These are phyloP conservation scores for Syngnathus rostellatus DNA, from an alignment of 2,797 vertebrate species.

Conservation along the genomic window DNA sequence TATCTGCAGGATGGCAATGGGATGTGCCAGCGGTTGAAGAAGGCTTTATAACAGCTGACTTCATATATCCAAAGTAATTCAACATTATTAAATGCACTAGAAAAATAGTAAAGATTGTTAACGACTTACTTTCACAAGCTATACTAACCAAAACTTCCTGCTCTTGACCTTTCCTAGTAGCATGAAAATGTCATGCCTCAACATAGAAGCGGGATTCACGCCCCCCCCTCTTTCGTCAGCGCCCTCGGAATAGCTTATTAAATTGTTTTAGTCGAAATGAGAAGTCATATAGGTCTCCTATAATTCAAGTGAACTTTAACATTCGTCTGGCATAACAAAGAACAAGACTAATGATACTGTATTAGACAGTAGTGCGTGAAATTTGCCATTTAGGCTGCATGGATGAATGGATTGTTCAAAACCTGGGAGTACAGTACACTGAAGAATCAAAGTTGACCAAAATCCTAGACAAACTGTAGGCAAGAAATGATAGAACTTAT, in stretches of 20 bases:
- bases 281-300: neutral
- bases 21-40: neutral
- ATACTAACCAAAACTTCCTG: neutral
- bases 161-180: neutral
- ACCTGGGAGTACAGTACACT: neutral
- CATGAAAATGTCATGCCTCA: neutral
- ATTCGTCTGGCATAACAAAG: neutral
- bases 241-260: neutral
- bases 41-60: too few species aligned
- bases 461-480: neutral
- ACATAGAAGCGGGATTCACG: neutral
- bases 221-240: too few species aligned
- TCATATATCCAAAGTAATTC: too few species aligned
- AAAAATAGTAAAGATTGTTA: neutral
- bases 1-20: neutral
- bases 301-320: neutral
- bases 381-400: neutral
- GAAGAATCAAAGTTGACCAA: neutral
- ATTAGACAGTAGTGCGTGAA: neutral
- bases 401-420: neutral
- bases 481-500: too few species aligned
- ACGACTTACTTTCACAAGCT: neutral
- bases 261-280: neutral
- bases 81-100: neutral
- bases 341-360: neutral